Conservation (phyloP, 2,797 vertebrate species). For the Acipenser transmontanus region DNA sequence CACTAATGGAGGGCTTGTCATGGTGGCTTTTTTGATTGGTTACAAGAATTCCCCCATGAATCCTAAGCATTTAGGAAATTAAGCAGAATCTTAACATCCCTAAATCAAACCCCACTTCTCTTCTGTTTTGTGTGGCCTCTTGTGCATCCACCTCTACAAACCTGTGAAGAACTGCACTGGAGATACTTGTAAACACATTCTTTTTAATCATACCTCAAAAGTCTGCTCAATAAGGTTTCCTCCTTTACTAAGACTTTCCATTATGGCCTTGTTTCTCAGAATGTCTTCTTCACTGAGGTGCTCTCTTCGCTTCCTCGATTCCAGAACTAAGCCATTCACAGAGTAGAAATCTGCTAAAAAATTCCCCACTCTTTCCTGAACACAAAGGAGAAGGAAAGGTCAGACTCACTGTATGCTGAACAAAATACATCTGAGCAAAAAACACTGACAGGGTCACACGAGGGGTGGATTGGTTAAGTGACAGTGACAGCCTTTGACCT, state of each 20-base stretch:
- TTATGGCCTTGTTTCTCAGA: constrained; percentile 89
- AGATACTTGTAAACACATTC: no score
- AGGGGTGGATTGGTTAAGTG: no score
- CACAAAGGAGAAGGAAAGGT: not conserved
- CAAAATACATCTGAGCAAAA: constrained; percentile 24
- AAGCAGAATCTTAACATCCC: no score
- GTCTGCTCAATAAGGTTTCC: constrained; percentile 84
- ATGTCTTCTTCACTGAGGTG: constrained; percentile 94
- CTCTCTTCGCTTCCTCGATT: constrained; percentile 87
- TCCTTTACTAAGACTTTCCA: constrained; percentile 93
- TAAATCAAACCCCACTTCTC: no score
- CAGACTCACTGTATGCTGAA: not conserved
- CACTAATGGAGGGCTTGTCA: no score
- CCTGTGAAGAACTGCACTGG: no score
- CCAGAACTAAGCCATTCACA: constrained; percentile 85
- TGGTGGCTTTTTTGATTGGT: no score
- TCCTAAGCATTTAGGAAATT: no score
- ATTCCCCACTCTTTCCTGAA: constrained; percentile 86
- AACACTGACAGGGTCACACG: not conserved
- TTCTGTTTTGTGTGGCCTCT: no score
- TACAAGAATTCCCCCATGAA: no score
- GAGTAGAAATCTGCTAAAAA: constrained; percentile 89
- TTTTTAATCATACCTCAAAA: constrained; percentile 68
- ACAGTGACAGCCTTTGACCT: no score
- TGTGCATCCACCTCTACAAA: no score